Evolutionary conservation across 2,797 vertebrate genomes (phyloP).

Genomic region (Anguilla anguilla): DNA sequence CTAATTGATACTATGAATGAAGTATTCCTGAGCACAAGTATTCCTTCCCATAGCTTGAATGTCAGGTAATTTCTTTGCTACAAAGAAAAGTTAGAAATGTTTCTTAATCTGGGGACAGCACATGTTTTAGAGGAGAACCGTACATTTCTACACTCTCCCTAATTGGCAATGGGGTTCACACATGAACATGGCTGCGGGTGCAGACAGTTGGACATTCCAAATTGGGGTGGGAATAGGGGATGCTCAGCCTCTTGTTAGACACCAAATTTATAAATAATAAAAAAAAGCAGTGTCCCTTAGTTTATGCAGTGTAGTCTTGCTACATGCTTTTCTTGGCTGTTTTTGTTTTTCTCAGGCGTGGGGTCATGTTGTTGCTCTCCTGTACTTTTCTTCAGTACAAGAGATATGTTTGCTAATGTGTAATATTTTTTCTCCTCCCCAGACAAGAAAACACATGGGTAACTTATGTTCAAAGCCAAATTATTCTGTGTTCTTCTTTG

Average conservation of each 20-base stretch:
- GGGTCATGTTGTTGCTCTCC: neutral
- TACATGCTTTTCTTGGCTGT: neutral
- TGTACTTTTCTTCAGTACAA: neutral
- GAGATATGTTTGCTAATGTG: neutral
- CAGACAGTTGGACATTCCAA: too few relatives aligned
- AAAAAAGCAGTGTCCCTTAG: too few relatives aligned
- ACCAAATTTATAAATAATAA: too few relatives aligned
- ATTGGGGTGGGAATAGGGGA: too few relatives aligned
- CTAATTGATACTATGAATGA: neutral
- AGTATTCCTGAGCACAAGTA: neutral
- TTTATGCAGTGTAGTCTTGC: neutral
- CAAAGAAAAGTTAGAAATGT: neutral
- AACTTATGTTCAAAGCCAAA: constrained; percentile 8
- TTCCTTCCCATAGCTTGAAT: neutral
- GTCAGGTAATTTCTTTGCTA: neutral
- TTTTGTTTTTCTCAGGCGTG: neutral
- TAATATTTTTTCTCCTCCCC: neutral
- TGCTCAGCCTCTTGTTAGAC: too few relatives aligned
- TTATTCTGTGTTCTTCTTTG: neutral
- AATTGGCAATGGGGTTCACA: too few relatives aligned
- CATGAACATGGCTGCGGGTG: too few relatives aligned
- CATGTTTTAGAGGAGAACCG: too few relatives aligned
- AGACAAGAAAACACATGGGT: neutral
- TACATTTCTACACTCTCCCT: too few relatives aligned
- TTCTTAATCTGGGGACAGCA: too few relatives aligned